phyloP scores from a whole-genome alignment of 1,140 invertebrate genomes.

The Solen grandis region DNA sequence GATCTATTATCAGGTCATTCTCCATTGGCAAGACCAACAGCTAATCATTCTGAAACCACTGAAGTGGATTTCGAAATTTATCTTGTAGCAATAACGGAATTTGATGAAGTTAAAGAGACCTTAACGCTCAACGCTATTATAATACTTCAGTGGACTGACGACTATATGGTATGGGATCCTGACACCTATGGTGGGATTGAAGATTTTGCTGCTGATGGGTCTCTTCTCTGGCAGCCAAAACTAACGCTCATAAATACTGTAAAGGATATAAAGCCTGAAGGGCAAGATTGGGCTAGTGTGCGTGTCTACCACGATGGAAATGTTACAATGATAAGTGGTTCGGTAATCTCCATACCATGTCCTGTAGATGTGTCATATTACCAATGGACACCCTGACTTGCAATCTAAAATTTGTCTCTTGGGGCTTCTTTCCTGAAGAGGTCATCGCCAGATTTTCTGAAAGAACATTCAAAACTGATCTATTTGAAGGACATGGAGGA shows the following conservation, averaged over 20 bases:
- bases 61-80: too few relatives aligned
- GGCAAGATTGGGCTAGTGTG: not conserved
- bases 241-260: not conserved
- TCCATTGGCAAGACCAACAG: too few relatives aligned
- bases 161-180: conserved; percentile 24
- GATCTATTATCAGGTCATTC: too few relatives aligned
- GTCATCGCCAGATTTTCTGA: not conserved
- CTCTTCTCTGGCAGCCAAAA: not conserved
- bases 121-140: not conserved
- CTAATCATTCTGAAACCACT: too few relatives aligned
- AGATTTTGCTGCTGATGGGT: not conserved
- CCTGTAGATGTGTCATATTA: conserved; percentile 1
- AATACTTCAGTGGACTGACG: conserved; percentile 12
- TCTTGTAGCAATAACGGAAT: too few relatives aligned
- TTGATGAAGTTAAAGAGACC: conserved; percentile 34
- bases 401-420: too few relatives aligned
- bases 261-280: not conserved
- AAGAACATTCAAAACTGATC: not conserved
- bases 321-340: not conserved
- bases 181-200: not conserved
- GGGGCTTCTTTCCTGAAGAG: not conserved
- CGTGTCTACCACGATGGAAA: not conserved
- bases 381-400: not conserved
- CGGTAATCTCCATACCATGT: not conserved
- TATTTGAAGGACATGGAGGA: conserved; percentile 11